Evolutionary conservation across 2,888 invertebrate species (phyloP).

Genomic region (Apodemia mormo): DNA sequence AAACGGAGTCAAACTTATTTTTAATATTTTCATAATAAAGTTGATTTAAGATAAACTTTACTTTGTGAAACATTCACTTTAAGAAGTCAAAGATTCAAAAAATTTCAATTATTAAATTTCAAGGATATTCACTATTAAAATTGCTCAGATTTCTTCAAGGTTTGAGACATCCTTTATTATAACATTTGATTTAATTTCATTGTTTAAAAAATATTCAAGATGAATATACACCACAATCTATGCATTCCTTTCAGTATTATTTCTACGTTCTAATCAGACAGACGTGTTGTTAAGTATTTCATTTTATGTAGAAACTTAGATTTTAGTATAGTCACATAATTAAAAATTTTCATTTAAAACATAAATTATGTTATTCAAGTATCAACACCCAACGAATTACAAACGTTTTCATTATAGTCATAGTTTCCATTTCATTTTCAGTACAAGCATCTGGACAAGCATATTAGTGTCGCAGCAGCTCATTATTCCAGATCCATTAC

Average conservation of each 20-base stretch:
- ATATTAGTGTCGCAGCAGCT: constrained; percentile 69
- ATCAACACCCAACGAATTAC: background rate
- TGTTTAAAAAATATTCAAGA: background rate
- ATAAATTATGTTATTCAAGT: background rate
- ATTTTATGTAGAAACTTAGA: background rate
- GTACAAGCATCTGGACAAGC: constrained; percentile 79
- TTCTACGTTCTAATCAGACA: background rate
- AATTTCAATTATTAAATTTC: no score
- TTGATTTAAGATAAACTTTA: no score
- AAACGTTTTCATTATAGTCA: constrained; percentile 46
- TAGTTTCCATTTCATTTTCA: constrained; percentile 68
- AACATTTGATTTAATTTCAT: no score
- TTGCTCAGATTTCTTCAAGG: no score
- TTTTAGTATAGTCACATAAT: background rate
- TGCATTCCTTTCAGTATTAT: background rate
- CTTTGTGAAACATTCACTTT: no score
- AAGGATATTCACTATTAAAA: no score
- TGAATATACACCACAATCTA: background rate
- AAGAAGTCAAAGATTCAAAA: no score
- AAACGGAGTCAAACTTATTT: no score
- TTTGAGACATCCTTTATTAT: no score
- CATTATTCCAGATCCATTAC: constrained; percentile 57
- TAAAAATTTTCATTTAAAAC: background rate
- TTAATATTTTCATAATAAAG: no score
- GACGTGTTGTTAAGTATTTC: background rate